phyloP scores from a whole-genome alignment of 2,113 vertebrate genomes.

The Dromiciops gliroides region DNA sequence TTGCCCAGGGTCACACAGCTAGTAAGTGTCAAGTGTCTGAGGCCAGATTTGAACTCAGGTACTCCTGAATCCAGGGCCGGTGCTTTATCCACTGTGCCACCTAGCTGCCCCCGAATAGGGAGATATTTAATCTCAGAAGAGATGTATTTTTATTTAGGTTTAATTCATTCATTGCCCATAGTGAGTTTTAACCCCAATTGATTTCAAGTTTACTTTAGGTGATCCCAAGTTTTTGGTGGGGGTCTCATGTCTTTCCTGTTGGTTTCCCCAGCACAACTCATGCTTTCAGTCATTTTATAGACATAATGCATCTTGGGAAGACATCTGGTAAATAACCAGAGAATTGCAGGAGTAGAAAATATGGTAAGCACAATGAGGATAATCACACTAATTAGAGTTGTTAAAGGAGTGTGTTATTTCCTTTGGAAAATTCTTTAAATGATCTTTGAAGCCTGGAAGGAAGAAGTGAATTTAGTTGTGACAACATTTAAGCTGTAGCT shows the following conservation, averaged over 20 bases:
- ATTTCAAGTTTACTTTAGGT: background rate
- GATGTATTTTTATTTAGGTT: background rate
- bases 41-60: no score
- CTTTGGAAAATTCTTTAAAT: background rate
- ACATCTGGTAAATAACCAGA: constrained; percentile 15
- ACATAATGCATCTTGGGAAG: background rate
- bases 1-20: no score
- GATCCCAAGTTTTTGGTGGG: background rate
- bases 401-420: background rate
- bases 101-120: no score
- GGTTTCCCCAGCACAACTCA: no score
- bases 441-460: background rate
- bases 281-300: background rate
- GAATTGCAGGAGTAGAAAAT: constrained; percentile 22
- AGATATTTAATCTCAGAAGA: background rate
- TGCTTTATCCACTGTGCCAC: no score
- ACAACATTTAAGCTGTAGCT: background rate
- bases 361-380: background rate
- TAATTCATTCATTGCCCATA: background rate
- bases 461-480: background rate
- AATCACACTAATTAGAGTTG: background rate
- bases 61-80: no score
- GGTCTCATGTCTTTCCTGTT: rapidly evolving
- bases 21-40: no score
- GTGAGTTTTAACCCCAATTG: background rate